phyloP scores from a whole-genome alignment of 1,140 invertebrate genomes.

The Microvelia longipes region DNA sequence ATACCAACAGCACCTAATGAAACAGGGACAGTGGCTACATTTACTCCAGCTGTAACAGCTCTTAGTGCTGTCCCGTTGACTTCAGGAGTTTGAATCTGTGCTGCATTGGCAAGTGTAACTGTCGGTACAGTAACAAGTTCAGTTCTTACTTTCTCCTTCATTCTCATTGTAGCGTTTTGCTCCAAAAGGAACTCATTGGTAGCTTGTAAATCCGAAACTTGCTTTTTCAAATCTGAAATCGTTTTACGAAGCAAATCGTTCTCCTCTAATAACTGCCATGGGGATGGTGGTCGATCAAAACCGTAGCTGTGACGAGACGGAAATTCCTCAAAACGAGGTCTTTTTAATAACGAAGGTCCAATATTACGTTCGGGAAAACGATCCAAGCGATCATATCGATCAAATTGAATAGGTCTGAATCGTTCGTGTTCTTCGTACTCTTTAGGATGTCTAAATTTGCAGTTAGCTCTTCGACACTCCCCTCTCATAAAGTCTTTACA shows the following conservation, averaged over 20 bases:
- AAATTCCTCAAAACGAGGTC: neutral
- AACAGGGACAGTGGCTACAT: slow-evolving; percentile 47
- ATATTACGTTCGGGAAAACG: neutral
- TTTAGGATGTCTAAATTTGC: slow-evolving; percentile 31
- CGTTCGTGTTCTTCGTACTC: slow-evolving; percentile 9
- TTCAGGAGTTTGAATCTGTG: slow-evolving; percentile 34
- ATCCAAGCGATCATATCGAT: slow-evolving; percentile 2
- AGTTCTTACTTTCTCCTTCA: slow-evolving; percentile 40
- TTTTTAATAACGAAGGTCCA: slow-evolving; percentile 1
- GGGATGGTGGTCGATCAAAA: neutral
- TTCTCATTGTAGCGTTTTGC: slow-evolving; percentile 59
- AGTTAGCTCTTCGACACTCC: slow-evolving; percentile 42
- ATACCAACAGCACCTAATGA: slow-evolving; percentile 37
- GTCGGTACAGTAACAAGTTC: slow-evolving; percentile 38
- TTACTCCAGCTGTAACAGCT: slow-evolving; percentile 41
- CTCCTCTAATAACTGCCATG: slow-evolving; percentile 48
- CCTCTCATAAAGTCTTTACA: slow-evolving; percentile 66
- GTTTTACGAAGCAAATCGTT: slow-evolving; percentile 52
- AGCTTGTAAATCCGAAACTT: slow-evolving; percentile 40
- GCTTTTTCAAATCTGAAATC: slow-evolving; percentile 57
- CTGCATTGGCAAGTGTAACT: slow-evolving; percentile 40
- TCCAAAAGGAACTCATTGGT: slow-evolving; percentile 67
- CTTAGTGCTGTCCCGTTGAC: slow-evolving; percentile 37
- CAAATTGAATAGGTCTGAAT: slow-evolving; percentile 9
- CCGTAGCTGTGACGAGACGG: too few species aligned